Base-by-base conservation (phyloP, 2,113 vertebrate genomes). In the Nothoprocta pentlandii region DNA sequence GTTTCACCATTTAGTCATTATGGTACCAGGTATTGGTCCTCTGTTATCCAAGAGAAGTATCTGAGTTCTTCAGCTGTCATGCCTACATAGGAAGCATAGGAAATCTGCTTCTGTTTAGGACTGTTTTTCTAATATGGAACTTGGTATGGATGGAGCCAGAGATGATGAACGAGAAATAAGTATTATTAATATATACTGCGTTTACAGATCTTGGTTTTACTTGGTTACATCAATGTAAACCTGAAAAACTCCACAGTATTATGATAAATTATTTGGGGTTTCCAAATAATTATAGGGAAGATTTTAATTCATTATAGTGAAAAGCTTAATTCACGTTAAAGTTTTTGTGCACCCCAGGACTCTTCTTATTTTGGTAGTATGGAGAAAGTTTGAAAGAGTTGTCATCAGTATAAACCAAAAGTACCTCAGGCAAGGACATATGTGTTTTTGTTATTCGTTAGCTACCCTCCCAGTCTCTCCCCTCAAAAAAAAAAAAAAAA, bases 361-460 rank as follows among this genome's bases (percentile, higher is more conserved):
- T 87, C 41, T 90, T 6, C 28, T 62, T 41, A 19, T 84, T 92
- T 90, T 87, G n/a, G 22, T 70, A 59, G 7, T 51, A 12, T 17
- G 23, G 41, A 63, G 30, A 53, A 87, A 63, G 30, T 66, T 36
- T 88, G 53, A 63, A 66, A 92, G 59, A 85, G 80, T 51, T 53
- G 9, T 74, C 71, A 71, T 89, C 11, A 14, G 0, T 51, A 9
- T 80, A 90, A 80, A 80, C 51, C 39, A 69, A 56, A 88, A 95
- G 9, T 56, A 80, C 39, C 26, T 75, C 28, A 25, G 75, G 79
- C 61, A 80, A 70, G 93, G 67, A 32, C 58, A 96, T 95, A 26
- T 69, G 16, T 86, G 21, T 90, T 47, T 96, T 87, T 28, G 7
- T 73, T 62, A 87, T 67, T 91, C 58, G 53, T 89, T 80, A 64